Evolutionary conservation across 2,888 invertebrate genomes (phyloP).

Genomic region (Cheilosia variabilis): DNA sequence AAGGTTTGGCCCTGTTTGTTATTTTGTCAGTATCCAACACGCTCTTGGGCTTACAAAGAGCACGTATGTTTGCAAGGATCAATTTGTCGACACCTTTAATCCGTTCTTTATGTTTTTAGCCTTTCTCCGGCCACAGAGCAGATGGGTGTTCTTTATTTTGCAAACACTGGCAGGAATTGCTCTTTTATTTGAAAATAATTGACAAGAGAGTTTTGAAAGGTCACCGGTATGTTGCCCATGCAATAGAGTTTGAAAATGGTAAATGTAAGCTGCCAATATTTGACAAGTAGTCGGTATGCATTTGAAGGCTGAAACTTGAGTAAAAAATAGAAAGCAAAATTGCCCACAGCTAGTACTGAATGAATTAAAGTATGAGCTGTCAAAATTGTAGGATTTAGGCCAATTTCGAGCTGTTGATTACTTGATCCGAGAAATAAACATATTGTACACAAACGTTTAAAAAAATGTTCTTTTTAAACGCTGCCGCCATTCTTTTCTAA

Average conservation of each 20-base stretch:
- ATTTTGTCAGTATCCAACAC: constrained; percentile 38
- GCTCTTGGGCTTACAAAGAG: constrained; percentile 9
- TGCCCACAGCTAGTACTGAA: too few relatives aligned
- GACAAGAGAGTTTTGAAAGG: constrained; percentile 20
- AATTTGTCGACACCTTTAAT: constrained; percentile 64
- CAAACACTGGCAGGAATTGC: constrained; percentile 50
- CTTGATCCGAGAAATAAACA: too few relatives aligned
- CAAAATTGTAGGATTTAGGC: too few relatives aligned
- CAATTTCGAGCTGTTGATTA: too few relatives aligned
- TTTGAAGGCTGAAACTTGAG: neutral
- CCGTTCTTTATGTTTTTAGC: constrained; percentile 54
- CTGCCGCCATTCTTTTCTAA: too few relatives aligned
- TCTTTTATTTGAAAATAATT: constrained; percentile 72
- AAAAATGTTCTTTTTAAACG: too few relatives aligned
- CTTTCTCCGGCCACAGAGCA: constrained; percentile 21
- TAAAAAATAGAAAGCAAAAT: neutral
- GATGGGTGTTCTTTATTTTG: constrained; percentile 55
- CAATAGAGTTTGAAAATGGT: neutral
- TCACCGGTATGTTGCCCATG: neutral
- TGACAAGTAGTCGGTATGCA: too few relatives aligned
- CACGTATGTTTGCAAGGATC: constrained; percentile 45
- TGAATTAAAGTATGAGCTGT: too few relatives aligned
- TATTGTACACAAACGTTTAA: too few relatives aligned
- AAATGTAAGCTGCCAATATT: neutral
- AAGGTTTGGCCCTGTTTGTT: constrained; percentile 1